Evolutionary conservation across 1,140 invertebrate species (phyloP).

Genomic region (Platorchestia sp.): DNA sequence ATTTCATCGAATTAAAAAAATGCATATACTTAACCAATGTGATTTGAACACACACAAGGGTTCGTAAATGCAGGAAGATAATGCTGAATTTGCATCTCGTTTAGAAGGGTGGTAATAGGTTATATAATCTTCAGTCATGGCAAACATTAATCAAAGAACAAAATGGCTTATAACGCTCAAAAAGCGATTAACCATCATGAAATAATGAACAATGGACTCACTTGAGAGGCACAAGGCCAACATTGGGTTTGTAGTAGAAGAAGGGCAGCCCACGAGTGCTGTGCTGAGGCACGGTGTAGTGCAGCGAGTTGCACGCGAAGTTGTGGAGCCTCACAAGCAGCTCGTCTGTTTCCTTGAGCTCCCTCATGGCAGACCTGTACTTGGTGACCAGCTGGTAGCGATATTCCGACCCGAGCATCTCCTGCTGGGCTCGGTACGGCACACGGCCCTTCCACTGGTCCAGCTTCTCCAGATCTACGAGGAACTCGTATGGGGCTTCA

Average conservation of each 20-base stretch:
- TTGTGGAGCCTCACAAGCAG: constrained; percentile 82
- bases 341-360: constrained; percentile 79
- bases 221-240: constrained; percentile 70
- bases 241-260: constrained; percentile 71
- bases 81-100: no score
- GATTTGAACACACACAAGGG: no score
- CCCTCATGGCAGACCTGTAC: constrained; percentile 79
- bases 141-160: no score
- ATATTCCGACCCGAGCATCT: constrained; percentile 77
- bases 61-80: no score
- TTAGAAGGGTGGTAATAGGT: no score
- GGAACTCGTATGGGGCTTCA: constrained; percentile 81
- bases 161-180: no score
- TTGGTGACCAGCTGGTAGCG: constrained; percentile 79
- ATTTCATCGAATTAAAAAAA: no score
- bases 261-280: constrained; percentile 82
- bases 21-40: no score
- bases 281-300: constrained; percentile 80
- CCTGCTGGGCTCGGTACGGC: constrained; percentile 36
- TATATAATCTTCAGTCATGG: no score
- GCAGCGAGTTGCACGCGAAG: constrained; percentile 77
- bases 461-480: constrained; percentile 83
- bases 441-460: constrained; percentile 75
- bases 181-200: no score
- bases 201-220: neutral